phyloP scores from a whole-genome alignment of 35 echinoderm and acorn worm genomes.

The Hemicentrotus pulcherrimus region DNA sequence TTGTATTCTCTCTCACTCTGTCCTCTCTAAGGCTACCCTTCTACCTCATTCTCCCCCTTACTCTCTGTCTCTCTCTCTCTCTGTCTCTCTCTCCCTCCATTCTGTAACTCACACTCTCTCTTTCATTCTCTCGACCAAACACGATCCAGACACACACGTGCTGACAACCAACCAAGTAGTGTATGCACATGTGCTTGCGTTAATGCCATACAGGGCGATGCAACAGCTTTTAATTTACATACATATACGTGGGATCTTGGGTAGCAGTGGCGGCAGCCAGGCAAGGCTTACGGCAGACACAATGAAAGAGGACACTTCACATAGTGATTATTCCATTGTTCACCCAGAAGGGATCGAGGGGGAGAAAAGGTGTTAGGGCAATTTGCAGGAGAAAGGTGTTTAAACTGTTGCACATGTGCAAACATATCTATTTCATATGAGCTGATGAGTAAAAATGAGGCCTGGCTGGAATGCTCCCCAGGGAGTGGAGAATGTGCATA shows the following conservation, averaged over 20 bases:
- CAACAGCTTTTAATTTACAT: neutral
- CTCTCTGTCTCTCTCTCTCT: neutral
- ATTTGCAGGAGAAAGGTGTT: neutral
- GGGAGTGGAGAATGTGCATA: too few species aligned
- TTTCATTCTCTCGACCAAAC: neutral
- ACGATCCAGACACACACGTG: neutral
- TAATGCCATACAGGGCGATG: neutral
- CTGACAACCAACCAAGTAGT: neutral
- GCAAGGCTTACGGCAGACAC: neutral
- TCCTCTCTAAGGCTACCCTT: too few species aligned
- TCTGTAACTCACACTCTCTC: neutral
- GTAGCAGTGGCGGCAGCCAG: neutral
- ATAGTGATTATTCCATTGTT: neutral
- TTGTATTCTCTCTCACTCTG: neutral
- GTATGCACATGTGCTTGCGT: neutral
- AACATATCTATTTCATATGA: neutral
- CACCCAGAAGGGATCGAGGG: neutral
- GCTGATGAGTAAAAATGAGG: too few species aligned
- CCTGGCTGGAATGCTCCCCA: too few species aligned
- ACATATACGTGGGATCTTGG: neutral
- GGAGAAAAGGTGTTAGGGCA: neutral
- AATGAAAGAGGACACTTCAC: conserved; percentile 2
- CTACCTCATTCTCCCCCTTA: neutral
- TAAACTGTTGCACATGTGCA: neutral
- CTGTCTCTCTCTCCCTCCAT: neutral